These are phyloP conservation scores for Tetragnatha versicolor DNA, from an alignment of 1,140 invertebrate genomes.

Conservation along the genomic window DNA sequence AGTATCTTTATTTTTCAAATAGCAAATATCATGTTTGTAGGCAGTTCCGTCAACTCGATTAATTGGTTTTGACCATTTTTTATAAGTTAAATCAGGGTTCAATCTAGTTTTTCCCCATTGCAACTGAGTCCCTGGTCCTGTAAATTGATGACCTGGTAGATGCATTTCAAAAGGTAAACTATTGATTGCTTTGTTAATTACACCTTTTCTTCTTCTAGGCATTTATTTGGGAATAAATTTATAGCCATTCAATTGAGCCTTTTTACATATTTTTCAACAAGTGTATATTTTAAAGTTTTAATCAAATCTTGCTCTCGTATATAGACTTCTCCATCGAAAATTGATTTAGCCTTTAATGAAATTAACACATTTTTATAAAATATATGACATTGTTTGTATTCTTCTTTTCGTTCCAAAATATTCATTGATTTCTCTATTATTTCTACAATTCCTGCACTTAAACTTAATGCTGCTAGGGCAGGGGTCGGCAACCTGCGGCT, in stretches of 20 bases:
- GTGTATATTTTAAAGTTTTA: background rate
- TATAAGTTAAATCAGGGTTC: background rate
- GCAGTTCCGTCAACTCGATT: slow-evolving; percentile 62
- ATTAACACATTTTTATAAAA: background rate
- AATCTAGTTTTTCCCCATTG: slow-evolving; percentile 56
- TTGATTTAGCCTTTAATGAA: background rate
- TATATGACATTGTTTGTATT: background rate
- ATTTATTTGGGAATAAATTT: slow-evolving; percentile 23
- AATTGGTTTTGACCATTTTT: background rate
- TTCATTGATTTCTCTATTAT: background rate
- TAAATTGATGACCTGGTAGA: background rate
- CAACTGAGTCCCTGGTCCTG: background rate
- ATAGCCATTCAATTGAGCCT: background rate
- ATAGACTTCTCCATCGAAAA: background rate
- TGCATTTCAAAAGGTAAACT: slow-evolving; percentile 24
- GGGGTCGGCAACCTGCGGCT: no score
- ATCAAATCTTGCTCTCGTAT: background rate
- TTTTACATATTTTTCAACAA: slow-evolving; percentile 4
- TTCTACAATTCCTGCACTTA: background rate
- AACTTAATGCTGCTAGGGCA: background rate
- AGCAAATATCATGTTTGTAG: slow-evolving; percentile 65
- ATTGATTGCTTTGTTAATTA: background rate
- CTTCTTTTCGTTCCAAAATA: background rate
- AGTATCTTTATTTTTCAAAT: slow-evolving; percentile 60
- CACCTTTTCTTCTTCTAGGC: background rate